Base-by-base conservation (phyloP, 2,113 vertebrate genomes). In the Callocephalon fimbriatum region DNA sequence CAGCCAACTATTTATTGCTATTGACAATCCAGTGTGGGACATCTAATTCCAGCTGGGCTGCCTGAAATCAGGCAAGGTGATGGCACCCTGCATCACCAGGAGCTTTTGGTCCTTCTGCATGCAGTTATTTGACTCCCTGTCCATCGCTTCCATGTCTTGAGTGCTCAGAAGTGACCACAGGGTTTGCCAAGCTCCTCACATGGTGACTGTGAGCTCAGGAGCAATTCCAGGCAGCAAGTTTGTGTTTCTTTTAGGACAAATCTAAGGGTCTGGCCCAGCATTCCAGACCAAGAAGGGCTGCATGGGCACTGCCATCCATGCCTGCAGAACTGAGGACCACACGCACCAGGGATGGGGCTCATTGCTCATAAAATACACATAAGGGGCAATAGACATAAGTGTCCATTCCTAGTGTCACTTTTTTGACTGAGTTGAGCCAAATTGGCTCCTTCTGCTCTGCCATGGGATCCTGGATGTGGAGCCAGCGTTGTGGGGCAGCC, bases 321-420 rank as follows among this genome's bases (percentile, higher is more conserved):
- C 25, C 74, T 48, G 48, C 37, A 62, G 13, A 31, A 7, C 16
- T 4, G 2, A 56, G 40, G 29, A 59, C 5, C 14, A 5, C 3
- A 1, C 0, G 0, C 19, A 23, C 9, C 51, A 44, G 10, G 40
- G 35, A 31, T 10, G 32, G 51, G 47, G 29, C 44, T 12, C 27
- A 12, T 26, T 51, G 66, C 48, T 62, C 35, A 13, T 3, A 12
- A 50, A 66, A 76, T 7, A 15, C 2, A 1, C 27, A 26, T 4
- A 15, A 54, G 26, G 40, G 23, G 54, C 23, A 86, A 2, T 1
- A 7, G n/a, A 9, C 44, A 18, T 1, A 1, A 8, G 12, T 21
- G 10, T 23, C 35, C 31, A 12, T 47, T 71, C n/a, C 15, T 5
- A 20, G 9, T 1, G 47, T 13, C 23, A 44, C 53, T 21, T 18